Conservation (phyloP, 2,113 vertebrate genomes). For the Bagarius yarrelli region DNA sequence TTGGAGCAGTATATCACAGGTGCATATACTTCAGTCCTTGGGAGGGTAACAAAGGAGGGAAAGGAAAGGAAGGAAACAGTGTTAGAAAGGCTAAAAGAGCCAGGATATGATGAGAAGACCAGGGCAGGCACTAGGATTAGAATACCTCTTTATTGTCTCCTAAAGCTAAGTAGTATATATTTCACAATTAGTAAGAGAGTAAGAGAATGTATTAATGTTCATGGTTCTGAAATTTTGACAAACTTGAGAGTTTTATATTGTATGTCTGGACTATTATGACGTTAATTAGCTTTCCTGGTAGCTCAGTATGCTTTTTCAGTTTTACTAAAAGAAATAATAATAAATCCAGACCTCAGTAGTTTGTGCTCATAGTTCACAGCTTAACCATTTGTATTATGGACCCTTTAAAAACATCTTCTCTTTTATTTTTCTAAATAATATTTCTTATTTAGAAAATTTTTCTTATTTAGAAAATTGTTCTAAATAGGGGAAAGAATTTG, state of each 20-base stretch:
- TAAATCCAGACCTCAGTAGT: neutral
- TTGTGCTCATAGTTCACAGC: neutral
- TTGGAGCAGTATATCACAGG: constrained; percentile 36
- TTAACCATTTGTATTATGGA: no score
- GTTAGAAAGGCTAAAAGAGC: constrained; percentile 23
- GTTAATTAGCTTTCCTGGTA: neutral
- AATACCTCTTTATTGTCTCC: constrained; percentile 9
- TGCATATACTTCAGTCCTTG: constrained; percentile 32
- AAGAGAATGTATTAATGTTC: constrained; percentile 12
- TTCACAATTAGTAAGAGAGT: constrained; percentile 26
- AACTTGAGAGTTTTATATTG: neutral
- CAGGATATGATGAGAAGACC: constrained; percentile 37
- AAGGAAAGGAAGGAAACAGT: constrained; percentile 23
- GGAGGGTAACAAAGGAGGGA: constrained; percentile 27
- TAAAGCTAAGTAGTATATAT: constrained; percentile 15
- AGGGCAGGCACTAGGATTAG: constrained; percentile 21
- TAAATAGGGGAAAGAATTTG: no score
- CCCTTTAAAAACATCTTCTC: no score
- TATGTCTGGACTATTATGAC: constrained; percentile 6
- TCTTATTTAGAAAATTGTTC: no score
- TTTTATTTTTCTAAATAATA: no score
- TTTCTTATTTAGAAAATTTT: no score
- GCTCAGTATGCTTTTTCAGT: neutral
- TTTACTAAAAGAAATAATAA: constrained; percentile 5
- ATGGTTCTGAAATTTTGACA: neutral